Percentiles rank a stretch among this genome's conserved stretches.
These are phyloP conservation scores for Cuculus canorus DNA, from an alignment of 2,797 vertebrate species.

Conservation along the genomic window DNA sequence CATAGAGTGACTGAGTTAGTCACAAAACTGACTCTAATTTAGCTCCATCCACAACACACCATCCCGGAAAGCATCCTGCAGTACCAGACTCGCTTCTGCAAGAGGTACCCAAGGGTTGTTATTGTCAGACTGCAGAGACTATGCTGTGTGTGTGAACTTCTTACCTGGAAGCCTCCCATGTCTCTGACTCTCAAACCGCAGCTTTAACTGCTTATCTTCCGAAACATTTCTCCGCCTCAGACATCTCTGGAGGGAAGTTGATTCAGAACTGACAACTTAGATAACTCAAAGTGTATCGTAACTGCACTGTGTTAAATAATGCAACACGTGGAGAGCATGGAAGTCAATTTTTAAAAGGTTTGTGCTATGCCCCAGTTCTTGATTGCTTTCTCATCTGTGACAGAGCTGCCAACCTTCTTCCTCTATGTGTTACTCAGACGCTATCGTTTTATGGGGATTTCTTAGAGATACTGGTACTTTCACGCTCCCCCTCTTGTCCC, in stretches of 20 bases:
- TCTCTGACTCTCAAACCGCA: background rate
- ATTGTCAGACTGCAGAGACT: background rate
- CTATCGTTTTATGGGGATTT: background rate
- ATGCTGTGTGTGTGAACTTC: background rate
- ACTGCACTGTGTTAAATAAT: background rate
- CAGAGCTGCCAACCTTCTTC: background rate
- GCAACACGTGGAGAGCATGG: background rate
- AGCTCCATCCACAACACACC: too few relatives aligned
- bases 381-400: background rate
- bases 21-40: too few relatives aligned
- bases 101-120: background rate
- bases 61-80: background rate
- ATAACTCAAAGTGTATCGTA: background rate
- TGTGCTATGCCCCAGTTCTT: background rate
- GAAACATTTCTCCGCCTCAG: background rate
- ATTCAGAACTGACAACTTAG: background rate
- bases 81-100: background rate
- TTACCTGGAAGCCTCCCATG: too few relatives aligned
- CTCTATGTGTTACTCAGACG: background rate
- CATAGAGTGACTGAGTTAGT: too few relatives aligned
- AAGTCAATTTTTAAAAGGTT: conserved; percentile 20
- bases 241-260: background rate
- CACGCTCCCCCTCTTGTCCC: background rate
- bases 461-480: background rate
- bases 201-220: background rate